Evolutionary conservation across 1,140 invertebrate genomes (phyloP), one percentile per base, ranked within the genome.

Genomic region (Latrodectus geometricus): DNA sequence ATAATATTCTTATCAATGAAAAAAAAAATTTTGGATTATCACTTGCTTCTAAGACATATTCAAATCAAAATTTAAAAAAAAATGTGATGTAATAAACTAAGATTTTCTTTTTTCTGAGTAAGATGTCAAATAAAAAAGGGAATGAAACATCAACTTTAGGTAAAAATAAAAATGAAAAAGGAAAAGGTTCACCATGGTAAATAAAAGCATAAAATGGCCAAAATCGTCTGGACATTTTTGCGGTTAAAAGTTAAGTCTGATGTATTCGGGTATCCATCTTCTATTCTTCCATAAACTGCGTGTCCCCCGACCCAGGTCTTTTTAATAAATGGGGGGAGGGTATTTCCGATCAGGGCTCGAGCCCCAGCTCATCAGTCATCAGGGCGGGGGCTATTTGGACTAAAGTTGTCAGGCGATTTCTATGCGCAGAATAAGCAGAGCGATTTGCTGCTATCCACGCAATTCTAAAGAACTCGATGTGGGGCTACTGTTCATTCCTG

Each of bases 201-300:
- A 61, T 61, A 61, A 17, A 17, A 11, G 54, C 17, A 61, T 35
- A 17, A 61, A 61, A 14, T 61, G 61, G 68, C 77, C 49, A 69
- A 79, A 79, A 49, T 79, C 74, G 52, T 54, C 23, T 70, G 68
- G 68, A 81, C 66, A 70, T 81, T 72, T 68, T 81, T 81, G 79
- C 49, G 79, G 79, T 81, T 50, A 49, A 49, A 21, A 79, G 79
- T 81, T 81, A 81, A 81, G 79, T 81, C 79, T 70, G 79, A 72
- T 21, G 68, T 81, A 72, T 81, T 81, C 54, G 79, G 52, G 35
- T 81, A 81, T 81, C 66, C 79, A 81, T 81, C 79, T 81, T 0
- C 68, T 48, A 81, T 81, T 81, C 68, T 81, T 56, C 50, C 8
- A 56, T 79, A 79, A 79, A 79, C 48, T 48, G 54, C 77, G 65